Evolutionary conservation across 2,113 vertebrate species (phyloP), one percentile per base, ranked within the genome.

Genomic region (Riparia riparia): DNA sequence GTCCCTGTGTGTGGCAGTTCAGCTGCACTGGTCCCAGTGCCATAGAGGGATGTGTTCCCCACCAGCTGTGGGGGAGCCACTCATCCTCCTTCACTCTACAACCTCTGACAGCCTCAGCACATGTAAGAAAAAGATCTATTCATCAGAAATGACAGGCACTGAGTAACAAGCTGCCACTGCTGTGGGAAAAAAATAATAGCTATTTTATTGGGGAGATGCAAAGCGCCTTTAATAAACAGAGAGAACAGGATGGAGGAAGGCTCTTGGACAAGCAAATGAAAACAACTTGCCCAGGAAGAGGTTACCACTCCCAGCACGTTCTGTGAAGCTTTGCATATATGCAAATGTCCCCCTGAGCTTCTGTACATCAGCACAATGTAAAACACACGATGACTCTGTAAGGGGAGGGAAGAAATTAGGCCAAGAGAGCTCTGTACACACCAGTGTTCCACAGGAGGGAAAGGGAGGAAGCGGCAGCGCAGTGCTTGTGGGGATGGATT

Each of bases 391-490:
- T 50, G 60, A 41, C 47, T 72, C 66, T 29, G 9, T 2, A 57
- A 25, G 17, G 18, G 17, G 7, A 41, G 7, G 49, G 8, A 14
- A 76, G 41, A 68, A 54, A 45, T 25, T 0, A 32, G 77, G 51
- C 29, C 69, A 44, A 32, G 91, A 26, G 51, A 63, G 32, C 16
- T 71, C 34, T 6, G 29, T 39, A 11, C 69, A 68, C 47, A 60
- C 22, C 54, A 8, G 3, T 17, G 15, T 14, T 88, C 37, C 11
- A 41, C 49, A 66, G 74, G 37, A 44, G 28, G 11, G 60, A 17
- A 29, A 25, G 9, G 49, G 44, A 70, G 47, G 10, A 28, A 26
- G 44, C 0, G 1, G 32, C 49, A 53, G 64, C 0, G 0, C 28
- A 22, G 9, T 2, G 2, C 4, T 10, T 21, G 32, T 1, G 2